Percentiles rank a stretch among this genome's conserved stretches.
Evolutionary conservation across 2,113 vertebrate species (phyloP).

Genomic region (Dinomys branickii): DNA sequence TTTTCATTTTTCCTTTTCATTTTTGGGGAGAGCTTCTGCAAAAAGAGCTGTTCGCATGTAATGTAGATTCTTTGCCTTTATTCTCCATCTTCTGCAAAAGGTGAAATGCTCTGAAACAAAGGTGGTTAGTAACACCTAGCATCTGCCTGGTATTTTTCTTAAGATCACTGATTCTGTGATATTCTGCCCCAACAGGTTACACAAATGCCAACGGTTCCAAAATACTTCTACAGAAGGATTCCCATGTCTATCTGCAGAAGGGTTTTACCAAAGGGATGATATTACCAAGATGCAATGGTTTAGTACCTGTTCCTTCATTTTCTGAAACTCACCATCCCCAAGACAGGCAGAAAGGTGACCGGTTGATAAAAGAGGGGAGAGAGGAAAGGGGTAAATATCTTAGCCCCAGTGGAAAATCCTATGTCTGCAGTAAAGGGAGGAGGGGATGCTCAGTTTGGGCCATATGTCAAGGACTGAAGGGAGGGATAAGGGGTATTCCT

Average conservation of each 20-base stretch:
- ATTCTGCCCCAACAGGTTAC: neutral
- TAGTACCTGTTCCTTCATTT: neutral
- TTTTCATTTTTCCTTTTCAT: neutral
- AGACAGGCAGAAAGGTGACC: neutral
- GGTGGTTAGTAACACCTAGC: neutral
- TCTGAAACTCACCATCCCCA: neutral
- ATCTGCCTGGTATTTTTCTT: neutral
- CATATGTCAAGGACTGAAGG: neutral
- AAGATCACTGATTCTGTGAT: neutral
- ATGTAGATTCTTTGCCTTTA: neutral
- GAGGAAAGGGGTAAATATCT: neutral
- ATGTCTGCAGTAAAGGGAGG: neutral
- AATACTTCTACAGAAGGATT: neutral
- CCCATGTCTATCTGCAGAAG: neutral
- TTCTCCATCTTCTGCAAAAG: neutral
- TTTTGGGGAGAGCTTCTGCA: neutral
- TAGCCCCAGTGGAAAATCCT: neutral
- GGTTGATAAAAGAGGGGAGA: neutral
- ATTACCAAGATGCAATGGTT: neutral
- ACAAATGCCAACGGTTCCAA: neutral
- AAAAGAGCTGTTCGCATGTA: neutral
- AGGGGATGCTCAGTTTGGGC: neutral
- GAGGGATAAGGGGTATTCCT: neutral
- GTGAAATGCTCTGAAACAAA: neutral
- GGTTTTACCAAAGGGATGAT: neutral